Base-by-base conservation (phyloP, 2,113 vertebrate species). In the Vulpes ferrilata region DNA sequence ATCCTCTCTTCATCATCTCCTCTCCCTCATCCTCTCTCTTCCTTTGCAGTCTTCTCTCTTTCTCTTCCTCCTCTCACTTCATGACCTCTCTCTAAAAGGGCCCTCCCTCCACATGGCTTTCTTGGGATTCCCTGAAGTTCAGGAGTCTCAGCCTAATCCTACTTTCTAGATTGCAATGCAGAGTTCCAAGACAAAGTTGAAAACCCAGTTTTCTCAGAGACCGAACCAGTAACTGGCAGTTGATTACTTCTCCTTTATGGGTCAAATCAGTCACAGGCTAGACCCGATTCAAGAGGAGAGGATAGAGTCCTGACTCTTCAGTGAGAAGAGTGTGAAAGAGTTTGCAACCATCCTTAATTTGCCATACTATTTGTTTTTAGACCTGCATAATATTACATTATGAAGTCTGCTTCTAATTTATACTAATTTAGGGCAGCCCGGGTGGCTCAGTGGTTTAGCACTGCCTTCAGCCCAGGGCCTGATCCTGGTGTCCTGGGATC, bases 171-270 rank as follows among this genome's bases (percentile, higher is more conserved):
- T 0, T 59, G 6, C 87, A 90, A 35, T 19, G 1, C 53, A 87
- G 57, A 67, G 48, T 19, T 69, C 88, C 23, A 92, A 88, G n/a
- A 20, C 16, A 74, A 55, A 87, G 60, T 51, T 74, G 13, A 16
- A 81, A 96, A 71, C 11, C 20, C 55, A 35, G 27, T 86, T 90
- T 95, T 62, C 92, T 86, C 43, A 83, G 82, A 78, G 53, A 12
- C 59, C 64, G 15, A 17, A 10, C n/a, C 38, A 65, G 48, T 64
- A 74, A 20, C 55, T 20, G 32, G 2, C 12, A 81, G 17, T 9
- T 2, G 13, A 53, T 95, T 38, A 60, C 38, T 80, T 43, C 51
- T 87, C 23, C 30, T 60, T 48, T 65, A 32, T 69, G 84, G 13
- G 27, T 71, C 53, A 78, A 27, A 43, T 79, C 78, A 43, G 35